Percentiles rank a stretch among this genome's conserved stretches.
These are phyloP conservation scores for Hydrolagus affinis DNA, from an alignment of 2,113 vertebrate species.

Conservation along the genomic window DNA sequence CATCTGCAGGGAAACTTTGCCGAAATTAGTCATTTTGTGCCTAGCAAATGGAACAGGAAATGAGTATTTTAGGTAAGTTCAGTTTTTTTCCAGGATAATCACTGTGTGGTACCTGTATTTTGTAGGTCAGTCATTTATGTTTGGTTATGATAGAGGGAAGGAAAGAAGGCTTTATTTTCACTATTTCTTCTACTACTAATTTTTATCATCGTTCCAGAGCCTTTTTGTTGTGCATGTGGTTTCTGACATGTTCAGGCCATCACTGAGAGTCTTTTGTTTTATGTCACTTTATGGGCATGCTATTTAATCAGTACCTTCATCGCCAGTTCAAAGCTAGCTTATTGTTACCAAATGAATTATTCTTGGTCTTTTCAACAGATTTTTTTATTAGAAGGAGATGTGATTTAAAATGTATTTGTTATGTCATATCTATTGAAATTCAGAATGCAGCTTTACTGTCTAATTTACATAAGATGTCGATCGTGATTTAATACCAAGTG, in stretches of 20 bases:
- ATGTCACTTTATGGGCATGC: neutral
- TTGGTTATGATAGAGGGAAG: neutral
- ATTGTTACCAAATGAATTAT: neutral
- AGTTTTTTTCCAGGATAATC: neutral
- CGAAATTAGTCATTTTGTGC: neutral
- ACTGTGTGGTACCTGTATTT: neutral
- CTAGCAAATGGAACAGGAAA: constrained; percentile 6
- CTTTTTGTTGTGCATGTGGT: neutral
- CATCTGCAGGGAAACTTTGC: neutral
- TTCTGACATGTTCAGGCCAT: neutral
- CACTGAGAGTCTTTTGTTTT: neutral
- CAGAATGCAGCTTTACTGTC: neutral
- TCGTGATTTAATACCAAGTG: neutral
- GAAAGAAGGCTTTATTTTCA: too few species aligned
- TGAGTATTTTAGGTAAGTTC: neutral
- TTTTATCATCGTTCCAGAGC: neutral
- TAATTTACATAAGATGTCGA: neutral
- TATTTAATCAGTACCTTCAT: neutral
- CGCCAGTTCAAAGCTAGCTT: neutral
- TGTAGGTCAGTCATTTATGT: neutral
- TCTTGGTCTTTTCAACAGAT: neutral
- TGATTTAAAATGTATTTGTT: too few species aligned
- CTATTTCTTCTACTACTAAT: neutral
- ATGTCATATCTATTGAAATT: neutral
- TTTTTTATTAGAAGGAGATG: neutral